phyloP scores from a whole-genome alignment of 2,888 invertebrate species.

The Nebria salina region DNA sequence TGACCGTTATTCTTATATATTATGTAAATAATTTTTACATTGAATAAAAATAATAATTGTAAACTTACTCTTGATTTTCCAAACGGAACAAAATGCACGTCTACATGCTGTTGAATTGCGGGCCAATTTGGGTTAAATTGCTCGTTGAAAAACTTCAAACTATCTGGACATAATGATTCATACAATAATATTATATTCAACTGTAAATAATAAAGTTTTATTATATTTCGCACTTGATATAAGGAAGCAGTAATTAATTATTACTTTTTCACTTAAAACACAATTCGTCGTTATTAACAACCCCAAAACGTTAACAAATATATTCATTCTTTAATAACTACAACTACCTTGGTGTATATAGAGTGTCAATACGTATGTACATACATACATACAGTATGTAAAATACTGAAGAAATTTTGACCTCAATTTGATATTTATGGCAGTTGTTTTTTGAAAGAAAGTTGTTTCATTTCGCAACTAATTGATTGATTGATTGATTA shows the following conservation, averaged over 20 bases:
- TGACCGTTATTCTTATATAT: too few species aligned
- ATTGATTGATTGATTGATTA: too few species aligned
- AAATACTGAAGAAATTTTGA: neutral
- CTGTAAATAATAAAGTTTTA: conserved; percentile 52
- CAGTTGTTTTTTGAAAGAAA: neutral
- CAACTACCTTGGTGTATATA: neutral
- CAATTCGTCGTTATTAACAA: neutral
- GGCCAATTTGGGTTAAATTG: conserved; percentile 67
- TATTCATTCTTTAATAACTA: neutral
- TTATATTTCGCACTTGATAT: neutral
- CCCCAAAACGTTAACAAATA: neutral
- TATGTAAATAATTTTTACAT: neutral
- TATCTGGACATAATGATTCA: conserved; percentile 73
- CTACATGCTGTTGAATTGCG: conserved; percentile 64
- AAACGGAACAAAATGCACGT: conserved; percentile 69
- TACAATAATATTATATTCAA: conserved; percentile 68
- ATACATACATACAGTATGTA: neutral
- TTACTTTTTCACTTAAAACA: conserved; percentile 26
- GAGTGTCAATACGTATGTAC: neutral
- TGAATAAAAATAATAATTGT: neutral
- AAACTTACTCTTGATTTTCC: conserved; percentile 70
- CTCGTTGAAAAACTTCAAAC: conserved; percentile 65
- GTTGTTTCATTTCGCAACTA: neutral
- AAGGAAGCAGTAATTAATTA: neutral
- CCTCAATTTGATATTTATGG: neutral